Conservation (phyloP, 2,888 invertebrate genomes). For the Erebia epiphron region DNA sequence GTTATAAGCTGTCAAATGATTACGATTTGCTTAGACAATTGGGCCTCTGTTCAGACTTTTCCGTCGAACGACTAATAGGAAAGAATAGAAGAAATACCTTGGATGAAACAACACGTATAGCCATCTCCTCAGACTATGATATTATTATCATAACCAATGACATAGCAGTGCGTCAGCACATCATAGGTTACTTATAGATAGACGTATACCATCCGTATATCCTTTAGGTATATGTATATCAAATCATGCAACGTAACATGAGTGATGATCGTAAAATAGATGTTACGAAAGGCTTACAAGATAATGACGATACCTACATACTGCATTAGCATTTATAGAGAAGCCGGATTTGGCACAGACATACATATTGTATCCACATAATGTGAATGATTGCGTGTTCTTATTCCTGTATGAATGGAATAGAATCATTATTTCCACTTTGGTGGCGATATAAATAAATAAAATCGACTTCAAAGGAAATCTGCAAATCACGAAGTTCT, state of each 20-base stretch:
- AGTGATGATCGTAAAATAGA: constrained; percentile 13
- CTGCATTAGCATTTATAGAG: constrained; percentile 15
- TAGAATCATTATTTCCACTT: constrained; percentile 7
- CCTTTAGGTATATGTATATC: not conserved
- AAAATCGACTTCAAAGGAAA: not conserved
- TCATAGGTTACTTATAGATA: not conserved
- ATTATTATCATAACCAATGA: not conserved
- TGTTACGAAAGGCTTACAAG: constrained; percentile 18
- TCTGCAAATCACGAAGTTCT: not conserved
- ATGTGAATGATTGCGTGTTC: not conserved
- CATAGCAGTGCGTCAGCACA: not conserved
- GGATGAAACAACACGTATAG: no score
- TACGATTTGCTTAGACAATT: no score
- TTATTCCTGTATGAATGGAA: constrained; percentile 3
- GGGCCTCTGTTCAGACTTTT: no score
- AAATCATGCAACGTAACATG: constrained; percentile 7
- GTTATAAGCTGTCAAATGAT: no score
- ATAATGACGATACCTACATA: constrained; percentile 6
- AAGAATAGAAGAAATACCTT: no score
- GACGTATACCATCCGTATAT: not conserved
- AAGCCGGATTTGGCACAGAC: constrained; percentile 11
- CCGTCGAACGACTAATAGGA: no score
- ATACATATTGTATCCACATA: constrained; percentile 7
- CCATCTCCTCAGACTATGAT: not conserved
- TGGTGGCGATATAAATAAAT: constrained; percentile 1